phyloP scores from a whole-genome alignment of 2,797 vertebrate species.

The Hemibagrus guttatus region DNA sequence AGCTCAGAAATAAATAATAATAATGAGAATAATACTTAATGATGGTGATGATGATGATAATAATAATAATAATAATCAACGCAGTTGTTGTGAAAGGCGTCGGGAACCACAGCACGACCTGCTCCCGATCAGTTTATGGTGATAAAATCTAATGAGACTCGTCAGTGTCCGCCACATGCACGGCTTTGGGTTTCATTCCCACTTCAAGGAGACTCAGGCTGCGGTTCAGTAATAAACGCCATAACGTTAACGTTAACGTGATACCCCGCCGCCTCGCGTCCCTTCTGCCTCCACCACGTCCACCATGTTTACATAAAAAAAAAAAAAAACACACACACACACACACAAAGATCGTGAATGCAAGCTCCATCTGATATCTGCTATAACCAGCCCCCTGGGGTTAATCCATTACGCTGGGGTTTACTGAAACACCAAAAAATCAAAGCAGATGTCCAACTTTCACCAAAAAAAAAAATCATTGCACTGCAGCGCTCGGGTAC shows the following conservation, averaged over 20 bases:
- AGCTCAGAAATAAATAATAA: background rate
- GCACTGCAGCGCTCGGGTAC: slow-evolving; percentile 44
- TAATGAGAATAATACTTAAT: no score
- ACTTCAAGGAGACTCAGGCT: slow-evolving; percentile 54
- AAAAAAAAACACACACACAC: background rate
- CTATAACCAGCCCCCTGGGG: no score
- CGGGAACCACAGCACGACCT: background rate
- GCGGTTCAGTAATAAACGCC: slow-evolving; percentile 57
- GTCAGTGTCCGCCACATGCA: background rate
- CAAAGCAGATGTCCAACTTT: background rate
- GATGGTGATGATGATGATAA: no score
- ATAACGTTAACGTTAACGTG: slow-evolving; percentile 61
- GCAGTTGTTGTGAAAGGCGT: background rate
- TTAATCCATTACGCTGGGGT: background rate
- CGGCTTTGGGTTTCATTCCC: slow-evolving; percentile 53
- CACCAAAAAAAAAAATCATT: background rate
- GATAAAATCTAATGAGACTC: background rate
- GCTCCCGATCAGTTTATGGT: background rate
- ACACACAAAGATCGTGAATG: no score
- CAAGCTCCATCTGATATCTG: background rate
- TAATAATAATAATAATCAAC: background rate
- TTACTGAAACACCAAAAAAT: no score
- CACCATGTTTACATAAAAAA: background rate
- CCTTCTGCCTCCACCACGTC: slow-evolving; percentile 35
- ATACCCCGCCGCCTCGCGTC: slow-evolving; percentile 36